phyloP scores from a whole-genome alignment of 2,113 vertebrate genomes.

The Gallinago jamesoni region DNA sequence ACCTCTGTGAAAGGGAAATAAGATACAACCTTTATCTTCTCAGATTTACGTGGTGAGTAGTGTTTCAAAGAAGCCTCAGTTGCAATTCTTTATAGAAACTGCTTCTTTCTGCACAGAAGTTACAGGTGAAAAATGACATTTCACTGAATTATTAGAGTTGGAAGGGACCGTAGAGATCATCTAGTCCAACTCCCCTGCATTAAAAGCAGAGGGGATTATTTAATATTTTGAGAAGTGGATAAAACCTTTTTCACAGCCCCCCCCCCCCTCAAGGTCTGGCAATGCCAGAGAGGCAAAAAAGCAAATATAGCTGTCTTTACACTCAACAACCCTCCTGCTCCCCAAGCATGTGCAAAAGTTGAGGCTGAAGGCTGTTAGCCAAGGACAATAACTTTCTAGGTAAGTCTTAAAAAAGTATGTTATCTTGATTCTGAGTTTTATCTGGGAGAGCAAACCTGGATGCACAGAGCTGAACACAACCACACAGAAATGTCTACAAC shows the following conservation, averaged over 20 bases:
- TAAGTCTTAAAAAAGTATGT: background rate
- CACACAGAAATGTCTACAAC: background rate
- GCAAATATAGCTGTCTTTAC: background rate
- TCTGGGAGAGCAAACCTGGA: background rate
- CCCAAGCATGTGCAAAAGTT: background rate
- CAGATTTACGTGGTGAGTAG: background rate
- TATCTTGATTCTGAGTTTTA: background rate
- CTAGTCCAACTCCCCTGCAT: no score
- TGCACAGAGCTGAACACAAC: background rate
- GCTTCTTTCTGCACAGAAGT: background rate
- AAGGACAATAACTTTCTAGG: background rate
- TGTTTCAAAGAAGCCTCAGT: background rate
- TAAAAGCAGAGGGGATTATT: background rate
- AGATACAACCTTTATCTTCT: background rate
- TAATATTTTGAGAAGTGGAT: background rate
- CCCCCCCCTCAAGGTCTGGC: background rate
- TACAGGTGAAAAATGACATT: background rate
- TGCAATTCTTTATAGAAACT: background rate
- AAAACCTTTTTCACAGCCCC: background rate
- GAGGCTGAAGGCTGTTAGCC: background rate
- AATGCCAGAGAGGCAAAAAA: background rate
- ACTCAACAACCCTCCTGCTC: background rate
- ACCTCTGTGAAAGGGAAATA: background rate
- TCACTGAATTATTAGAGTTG: no score
- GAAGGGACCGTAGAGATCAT: no score